These are phyloP conservation scores for Antennarius striatus DNA, from an alignment of 2,113 vertebrate species.

Conservation along the genomic window DNA sequence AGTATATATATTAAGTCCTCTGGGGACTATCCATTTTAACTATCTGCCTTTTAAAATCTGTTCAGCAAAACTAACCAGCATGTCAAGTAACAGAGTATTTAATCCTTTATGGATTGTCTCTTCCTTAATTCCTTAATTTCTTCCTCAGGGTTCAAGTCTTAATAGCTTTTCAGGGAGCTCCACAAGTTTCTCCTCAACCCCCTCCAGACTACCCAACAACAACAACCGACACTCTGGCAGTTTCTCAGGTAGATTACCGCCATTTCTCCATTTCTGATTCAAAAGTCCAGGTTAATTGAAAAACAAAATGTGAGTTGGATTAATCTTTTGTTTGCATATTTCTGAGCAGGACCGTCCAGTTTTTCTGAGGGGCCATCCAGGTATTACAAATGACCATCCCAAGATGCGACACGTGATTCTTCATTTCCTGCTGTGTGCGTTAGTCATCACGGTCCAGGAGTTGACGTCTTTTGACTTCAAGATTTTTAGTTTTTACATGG, in stretches of 20 bases:
- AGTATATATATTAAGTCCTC: no score
- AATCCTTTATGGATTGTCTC: background rate
- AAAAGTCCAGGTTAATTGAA: background rate
- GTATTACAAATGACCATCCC: slow-evolving; percentile 69
- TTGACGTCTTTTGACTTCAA: background rate
- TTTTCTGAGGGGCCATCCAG: slow-evolving; percentile 52
- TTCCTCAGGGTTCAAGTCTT: slow-evolving; percentile 58
- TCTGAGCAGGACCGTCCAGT: slow-evolving; percentile 65
- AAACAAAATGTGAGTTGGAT: background rate
- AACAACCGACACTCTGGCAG: slow-evolving; percentile 58
- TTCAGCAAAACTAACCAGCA: no score
- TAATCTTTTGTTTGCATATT: background rate
- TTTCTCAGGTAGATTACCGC: slow-evolving; percentile 31
- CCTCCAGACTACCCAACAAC: slow-evolving; percentile 40
- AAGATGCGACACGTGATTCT: background rate
- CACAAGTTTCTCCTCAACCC: slow-evolving; percentile 49
- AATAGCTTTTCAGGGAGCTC: slow-evolving; percentile 51
- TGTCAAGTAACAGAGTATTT: no score
- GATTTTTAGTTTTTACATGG: background rate
- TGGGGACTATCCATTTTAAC: no score
- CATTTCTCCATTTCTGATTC: background rate
- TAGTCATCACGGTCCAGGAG: background rate
- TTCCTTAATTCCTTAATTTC: background rate
- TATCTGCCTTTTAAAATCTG: no score
- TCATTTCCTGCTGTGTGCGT: background rate